phyloP scores from a whole-genome alignment of 2,113 vertebrate species.

The Heteronetta atricapilla region DNA sequence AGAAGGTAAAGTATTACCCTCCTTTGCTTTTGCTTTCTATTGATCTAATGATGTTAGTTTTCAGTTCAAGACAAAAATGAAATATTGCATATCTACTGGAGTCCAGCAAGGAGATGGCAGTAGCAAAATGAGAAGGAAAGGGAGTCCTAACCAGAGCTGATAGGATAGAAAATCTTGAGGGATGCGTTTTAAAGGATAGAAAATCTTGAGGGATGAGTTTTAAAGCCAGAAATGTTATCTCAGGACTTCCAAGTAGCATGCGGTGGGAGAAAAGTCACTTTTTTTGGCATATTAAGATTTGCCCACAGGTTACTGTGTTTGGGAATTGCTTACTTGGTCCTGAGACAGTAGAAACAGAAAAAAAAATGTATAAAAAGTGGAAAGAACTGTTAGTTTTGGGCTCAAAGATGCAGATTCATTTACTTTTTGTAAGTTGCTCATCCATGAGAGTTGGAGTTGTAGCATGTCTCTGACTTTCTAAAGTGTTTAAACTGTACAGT shows the following conservation, averaged over 20 bases:
- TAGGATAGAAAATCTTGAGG: not conserved
- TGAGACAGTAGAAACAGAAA: not conserved
- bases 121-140: not conserved
- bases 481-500: not conserved
- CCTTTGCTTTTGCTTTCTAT: conserved; percentile 7
- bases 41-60: not conserved
- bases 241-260: not conserved
- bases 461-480: not conserved
- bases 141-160: not conserved
- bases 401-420: not conserved
- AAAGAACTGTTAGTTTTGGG: not conserved
- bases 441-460: not conserved
- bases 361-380: not conserved
- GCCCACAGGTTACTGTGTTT: not conserved
- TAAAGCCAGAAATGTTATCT: not conserved
- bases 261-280: not conserved
- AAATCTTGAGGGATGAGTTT: not conserved
- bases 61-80: not conserved
- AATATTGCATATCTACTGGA: not conserved
- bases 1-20: not conserved
- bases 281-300: not conserved
- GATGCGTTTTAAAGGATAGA: not conserved
- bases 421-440: not conserved
- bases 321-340: not conserved
- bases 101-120: not conserved